A percentile compares a stretch with the other conserved stretches of the same genome.
These are phyloP conservation scores for Falco peregrinus DNA, from an alignment of 2,797 vertebrate species.

Conservation along the genomic window DNA sequence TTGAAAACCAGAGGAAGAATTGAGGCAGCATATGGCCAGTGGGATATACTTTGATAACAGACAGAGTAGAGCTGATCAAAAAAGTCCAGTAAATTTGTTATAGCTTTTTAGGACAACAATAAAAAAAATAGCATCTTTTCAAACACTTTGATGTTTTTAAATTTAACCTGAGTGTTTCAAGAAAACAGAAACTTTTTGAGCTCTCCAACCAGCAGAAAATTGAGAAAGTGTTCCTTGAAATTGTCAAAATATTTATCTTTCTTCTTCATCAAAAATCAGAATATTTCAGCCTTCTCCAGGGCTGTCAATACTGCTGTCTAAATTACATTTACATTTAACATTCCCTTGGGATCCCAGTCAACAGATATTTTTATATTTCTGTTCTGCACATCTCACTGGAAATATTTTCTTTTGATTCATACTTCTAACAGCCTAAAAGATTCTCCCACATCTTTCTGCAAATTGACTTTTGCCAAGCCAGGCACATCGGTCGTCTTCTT, in stretches of 20 bases:
- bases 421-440: background rate
- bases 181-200: constrained; percentile 53
- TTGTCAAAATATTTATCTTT: constrained; percentile 59
- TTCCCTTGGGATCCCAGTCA: constrained; percentile 46
- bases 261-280: constrained; percentile 46
- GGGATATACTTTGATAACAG: background rate
- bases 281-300: constrained; percentile 35
- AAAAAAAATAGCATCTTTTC: constrained; percentile 17
- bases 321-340: constrained; percentile 49
- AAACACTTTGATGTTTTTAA: constrained; percentile 27
- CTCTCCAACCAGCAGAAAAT: constrained; percentile 14
- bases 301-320: constrained; percentile 40
- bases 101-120: constrained; percentile 2
- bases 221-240: constrained; percentile 28
- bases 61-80: background rate
- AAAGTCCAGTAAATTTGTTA: background rate
- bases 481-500: background rate
- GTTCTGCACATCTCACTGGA: background rate
- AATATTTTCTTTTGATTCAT: constrained; percentile 30
- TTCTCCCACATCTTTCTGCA: background rate
- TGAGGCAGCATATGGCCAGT: background rate
- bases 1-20: background rate
- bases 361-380: constrained; percentile 40
- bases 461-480: background rate
- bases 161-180: constrained; percentile 40